Evolutionary conservation across 2,888 invertebrate species (phyloP).

Genomic region (Chrysina gloriosa): DNA sequence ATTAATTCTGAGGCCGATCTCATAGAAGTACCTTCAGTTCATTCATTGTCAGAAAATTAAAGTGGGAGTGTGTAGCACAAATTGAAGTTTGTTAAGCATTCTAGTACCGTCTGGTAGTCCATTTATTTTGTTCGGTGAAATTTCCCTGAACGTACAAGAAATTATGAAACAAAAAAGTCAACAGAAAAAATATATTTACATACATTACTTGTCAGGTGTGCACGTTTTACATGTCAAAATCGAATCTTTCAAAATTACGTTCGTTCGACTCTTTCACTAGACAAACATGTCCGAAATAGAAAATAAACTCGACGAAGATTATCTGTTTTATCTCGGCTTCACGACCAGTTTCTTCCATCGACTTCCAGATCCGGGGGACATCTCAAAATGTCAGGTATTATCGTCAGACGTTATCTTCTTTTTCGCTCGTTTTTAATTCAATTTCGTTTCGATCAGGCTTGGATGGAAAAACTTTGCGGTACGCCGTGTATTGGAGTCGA

Average conservation of each 20-base stretch:
- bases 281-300: conserved; percentile 54
- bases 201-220: background rate
- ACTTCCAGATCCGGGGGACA: conserved; percentile 52
- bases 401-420: background rate
- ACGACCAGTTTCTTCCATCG: conserved; percentile 56
- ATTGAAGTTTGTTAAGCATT: too few relatives aligned
- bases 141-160: too few relatives aligned
- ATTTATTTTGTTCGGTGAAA: too few relatives aligned
- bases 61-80: too few relatives aligned
- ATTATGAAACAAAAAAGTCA: too few relatives aligned
- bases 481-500: conserved; percentile 58
- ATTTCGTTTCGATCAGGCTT: conserved; percentile 46
- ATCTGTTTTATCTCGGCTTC: conserved; percentile 64
- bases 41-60: too few relatives aligned
- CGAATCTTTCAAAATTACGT: conserved; percentile 33
- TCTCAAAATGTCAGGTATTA: conserved; percentile 53
- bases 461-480: conserved; percentile 64
- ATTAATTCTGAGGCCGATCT: too few relatives aligned
- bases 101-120: too few relatives aligned
- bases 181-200: too few relatives aligned
- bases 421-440: background rate
- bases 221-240: background rate
- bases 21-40: too few relatives aligned
- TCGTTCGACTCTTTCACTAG: background rate
- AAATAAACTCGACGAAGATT: conserved; percentile 64